phyloP scores from a whole-genome alignment of 1,140 invertebrate species.

The Zaprionus camerounensis region DNA sequence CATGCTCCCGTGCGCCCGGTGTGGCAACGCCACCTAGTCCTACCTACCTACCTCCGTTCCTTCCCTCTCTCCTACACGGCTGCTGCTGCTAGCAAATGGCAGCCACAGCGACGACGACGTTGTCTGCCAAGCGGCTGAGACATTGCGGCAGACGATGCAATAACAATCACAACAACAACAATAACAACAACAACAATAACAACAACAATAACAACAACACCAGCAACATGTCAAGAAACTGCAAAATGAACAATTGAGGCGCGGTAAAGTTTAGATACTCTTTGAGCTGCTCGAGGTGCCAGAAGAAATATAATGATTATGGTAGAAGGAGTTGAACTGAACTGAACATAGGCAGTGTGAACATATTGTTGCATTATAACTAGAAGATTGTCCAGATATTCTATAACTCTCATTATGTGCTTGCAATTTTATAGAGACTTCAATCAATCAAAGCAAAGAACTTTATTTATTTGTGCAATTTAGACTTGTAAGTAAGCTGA shows the following conservation, averaged over 20 bases:
- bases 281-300: background rate
- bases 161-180: constrained; percentile 54
- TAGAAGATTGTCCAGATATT: too few relatives aligned
- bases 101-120: constrained; percentile 41
- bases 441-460: too few relatives aligned
- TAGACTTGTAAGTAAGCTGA: too few relatives aligned
- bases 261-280: constrained; percentile 19
- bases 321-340: background rate
- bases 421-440: too few relatives aligned
- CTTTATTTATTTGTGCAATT: too few relatives aligned
- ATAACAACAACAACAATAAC: constrained; percentile 22
- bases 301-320: background rate
- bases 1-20: constrained; percentile 25
- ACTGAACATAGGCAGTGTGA: background rate
- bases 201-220: constrained; percentile 12
- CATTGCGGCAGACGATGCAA: constrained; percentile 78
- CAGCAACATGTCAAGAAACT: constrained; percentile 28
- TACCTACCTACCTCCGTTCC: background rate
- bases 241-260: constrained; percentile 5
- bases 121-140: constrained; percentile 67
- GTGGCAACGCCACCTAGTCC: background rate
- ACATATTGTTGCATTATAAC: background rate
- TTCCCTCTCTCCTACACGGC: background rate
- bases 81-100: constrained; percentile 28
- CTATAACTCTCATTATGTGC: too few relatives aligned